These are phyloP conservation scores for Pandemis corylana DNA, from an alignment of 2,888 invertebrate genomes.

Conservation along the genomic window DNA sequence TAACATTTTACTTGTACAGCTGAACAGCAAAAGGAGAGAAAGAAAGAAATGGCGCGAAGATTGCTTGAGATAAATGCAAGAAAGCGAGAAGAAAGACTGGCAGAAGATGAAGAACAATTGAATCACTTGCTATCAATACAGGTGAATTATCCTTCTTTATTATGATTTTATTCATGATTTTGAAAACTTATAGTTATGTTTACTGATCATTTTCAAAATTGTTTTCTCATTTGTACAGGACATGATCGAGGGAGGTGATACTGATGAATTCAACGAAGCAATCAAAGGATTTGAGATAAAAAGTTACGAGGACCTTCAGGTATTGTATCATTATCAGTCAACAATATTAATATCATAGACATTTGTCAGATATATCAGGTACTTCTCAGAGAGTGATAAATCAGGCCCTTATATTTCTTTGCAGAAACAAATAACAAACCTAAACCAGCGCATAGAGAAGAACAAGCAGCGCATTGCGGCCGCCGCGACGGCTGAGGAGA, in stretches of 20 bases:
- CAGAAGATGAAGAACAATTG: conserved; percentile 94
- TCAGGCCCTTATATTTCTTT: conserved; percentile 15
- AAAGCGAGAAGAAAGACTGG: conserved; percentile 93
- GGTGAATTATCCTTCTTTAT: conserved; percentile 60
- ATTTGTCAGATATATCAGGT: too few species aligned
- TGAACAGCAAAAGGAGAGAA: conserved; percentile 94
- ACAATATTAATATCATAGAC: too few species aligned
- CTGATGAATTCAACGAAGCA: conserved; percentile 89
- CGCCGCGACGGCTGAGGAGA: conserved; percentile 87
- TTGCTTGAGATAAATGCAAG: conserved; percentile 95
- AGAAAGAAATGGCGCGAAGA: conserved; percentile 93
- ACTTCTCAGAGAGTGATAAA: too few species aligned
- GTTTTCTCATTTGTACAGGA: conserved; percentile 62
- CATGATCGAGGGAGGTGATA: conserved; percentile 89
- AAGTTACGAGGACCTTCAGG: conserved; percentile 91
- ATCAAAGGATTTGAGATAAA: conserved; percentile 90
- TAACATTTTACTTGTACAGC: conserved; percentile 58
- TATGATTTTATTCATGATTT: background rate
- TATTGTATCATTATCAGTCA: conserved; percentile 57
- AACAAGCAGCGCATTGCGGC: conserved; percentile 90
- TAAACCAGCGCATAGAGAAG: conserved; percentile 90
- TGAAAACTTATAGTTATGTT: background rate
- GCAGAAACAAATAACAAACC: conserved; percentile 85
- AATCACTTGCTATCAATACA: conserved; percentile 90
- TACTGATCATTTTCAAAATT: background rate